Percentiles rank a stretch among this genome's conserved stretches.
phyloP scores from a whole-genome alignment of 1,140 invertebrate genomes.

The Hestina assimilis region DNA sequence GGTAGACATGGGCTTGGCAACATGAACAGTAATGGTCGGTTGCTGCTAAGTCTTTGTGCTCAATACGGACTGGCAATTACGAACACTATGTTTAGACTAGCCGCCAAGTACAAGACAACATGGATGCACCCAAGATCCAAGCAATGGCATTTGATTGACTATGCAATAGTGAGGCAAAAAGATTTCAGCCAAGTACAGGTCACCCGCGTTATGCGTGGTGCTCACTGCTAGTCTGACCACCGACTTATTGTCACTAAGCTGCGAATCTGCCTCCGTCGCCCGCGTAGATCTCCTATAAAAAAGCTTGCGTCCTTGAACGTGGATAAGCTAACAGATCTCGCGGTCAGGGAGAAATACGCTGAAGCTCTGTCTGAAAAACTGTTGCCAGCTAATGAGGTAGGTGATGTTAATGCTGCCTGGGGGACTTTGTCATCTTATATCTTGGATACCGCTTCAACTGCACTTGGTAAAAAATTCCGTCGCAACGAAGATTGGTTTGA shows the following conservation, averaged over 20 bases:
- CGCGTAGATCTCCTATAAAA: background rate
- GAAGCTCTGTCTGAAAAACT: too few relatives aligned
- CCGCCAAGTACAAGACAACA: too few relatives aligned
- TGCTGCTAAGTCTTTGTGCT: too few relatives aligned
- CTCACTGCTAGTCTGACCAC: too few relatives aligned
- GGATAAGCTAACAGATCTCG: background rate
- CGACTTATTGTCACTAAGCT: background rate
- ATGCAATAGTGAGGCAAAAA: background rate
- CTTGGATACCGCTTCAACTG: constrained; percentile 3
- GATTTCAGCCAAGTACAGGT: background rate
- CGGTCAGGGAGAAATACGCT: background rate
- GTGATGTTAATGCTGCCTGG: too few relatives aligned
- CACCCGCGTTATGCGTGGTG: background rate
- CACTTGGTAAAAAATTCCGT: constrained; percentile 4
- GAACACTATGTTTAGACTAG: too few relatives aligned
- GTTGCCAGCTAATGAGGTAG: too few relatives aligned
- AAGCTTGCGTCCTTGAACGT: background rate
- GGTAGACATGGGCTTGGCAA: too few relatives aligned
- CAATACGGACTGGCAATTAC: too few relatives aligned
- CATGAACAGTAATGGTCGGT: too few relatives aligned
- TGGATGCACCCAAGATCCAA: too few relatives aligned
- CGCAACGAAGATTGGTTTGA: constrained; percentile 33
- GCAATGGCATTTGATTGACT: background rate
- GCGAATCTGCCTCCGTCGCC: background rate
- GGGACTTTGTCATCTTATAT: too few relatives aligned